Evolutionary conservation across 1,140 invertebrate species (phyloP).

Genomic region (Linepithema humile): DNA sequence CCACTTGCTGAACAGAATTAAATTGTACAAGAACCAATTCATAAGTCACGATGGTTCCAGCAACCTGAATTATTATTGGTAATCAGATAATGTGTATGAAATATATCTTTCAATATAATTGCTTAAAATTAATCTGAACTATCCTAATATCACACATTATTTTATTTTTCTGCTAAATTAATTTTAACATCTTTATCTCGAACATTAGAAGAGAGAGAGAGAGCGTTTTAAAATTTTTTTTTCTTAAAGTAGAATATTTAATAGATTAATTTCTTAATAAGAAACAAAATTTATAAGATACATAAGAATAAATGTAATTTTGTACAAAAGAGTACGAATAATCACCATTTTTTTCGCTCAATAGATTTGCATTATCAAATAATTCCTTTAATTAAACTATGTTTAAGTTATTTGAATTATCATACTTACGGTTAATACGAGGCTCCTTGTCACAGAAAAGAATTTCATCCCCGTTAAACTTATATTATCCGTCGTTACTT

Average conservation of each 20-base stretch:
- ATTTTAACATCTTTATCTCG: background rate
- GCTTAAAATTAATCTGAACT: background rate
- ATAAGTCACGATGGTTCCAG: conserved; percentile 89
- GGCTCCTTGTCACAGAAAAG: conserved; percentile 86
- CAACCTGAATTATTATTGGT: conserved; percentile 85
- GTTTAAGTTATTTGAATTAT: background rate
- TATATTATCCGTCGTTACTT: conserved; percentile 86
- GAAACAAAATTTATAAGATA: background rate
- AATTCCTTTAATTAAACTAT: no score
- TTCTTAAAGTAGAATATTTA: background rate
- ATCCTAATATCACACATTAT: background rate
- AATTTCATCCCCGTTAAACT: conserved; percentile 88
- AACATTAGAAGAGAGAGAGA: no score
- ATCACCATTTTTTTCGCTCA: background rate
- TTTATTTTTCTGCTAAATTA: background rate
- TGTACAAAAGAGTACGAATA: background rate
- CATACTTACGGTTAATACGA: conserved; percentile 87
- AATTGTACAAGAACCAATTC: conserved; percentile 89
- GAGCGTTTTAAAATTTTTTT: background rate
- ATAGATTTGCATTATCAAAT: background rate
- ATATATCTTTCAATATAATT: background rate
- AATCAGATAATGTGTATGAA: background rate
- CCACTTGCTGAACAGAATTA: conserved; percentile 82
- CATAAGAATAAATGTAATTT: background rate
- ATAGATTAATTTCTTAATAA: background rate